These are phyloP conservation scores for Echinops telfairi DNA, from an alignment of 2,113 vertebrate species.

Conservation along the genomic window DNA sequence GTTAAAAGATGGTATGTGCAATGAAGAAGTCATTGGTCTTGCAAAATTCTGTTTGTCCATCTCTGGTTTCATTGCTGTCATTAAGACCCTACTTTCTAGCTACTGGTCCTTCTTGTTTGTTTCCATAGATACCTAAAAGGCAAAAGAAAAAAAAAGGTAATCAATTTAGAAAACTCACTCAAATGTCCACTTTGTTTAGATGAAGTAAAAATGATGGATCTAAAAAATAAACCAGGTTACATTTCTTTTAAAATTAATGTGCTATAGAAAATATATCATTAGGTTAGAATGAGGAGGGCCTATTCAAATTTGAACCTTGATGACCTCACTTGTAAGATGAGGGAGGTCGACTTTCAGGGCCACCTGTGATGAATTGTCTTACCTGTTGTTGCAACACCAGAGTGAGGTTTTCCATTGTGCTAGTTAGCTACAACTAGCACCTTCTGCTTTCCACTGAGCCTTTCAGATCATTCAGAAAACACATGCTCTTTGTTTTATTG, in stretches of 20 bases:
- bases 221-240: not conserved
- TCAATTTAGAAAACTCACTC: not conserved
- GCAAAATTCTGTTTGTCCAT: too few species aligned
- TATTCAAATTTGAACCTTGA: not conserved
- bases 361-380: not conserved
- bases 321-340: not conserved
- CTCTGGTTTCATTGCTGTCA: too few species aligned
- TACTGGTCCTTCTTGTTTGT: too few species aligned
- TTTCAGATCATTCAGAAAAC: not conserved
- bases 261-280: not conserved
- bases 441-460: not conserved
- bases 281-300: not conserved
- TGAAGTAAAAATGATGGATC: not conserved
- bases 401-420: not conserved
- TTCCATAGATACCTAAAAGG: not conserved
- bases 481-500: not conserved
- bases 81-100: too few species aligned
- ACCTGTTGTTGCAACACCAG: rapidly evolving
- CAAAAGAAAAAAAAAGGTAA: not conserved
- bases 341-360: not conserved
- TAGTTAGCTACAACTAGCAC: not conserved
- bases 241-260: not conserved
- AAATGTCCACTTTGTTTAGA: not conserved
- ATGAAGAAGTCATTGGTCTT: too few species aligned
- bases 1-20: too few species aligned